Conservation (phyloP, 1,140 invertebrate species). For the Anthonomus grandis region DNA sequence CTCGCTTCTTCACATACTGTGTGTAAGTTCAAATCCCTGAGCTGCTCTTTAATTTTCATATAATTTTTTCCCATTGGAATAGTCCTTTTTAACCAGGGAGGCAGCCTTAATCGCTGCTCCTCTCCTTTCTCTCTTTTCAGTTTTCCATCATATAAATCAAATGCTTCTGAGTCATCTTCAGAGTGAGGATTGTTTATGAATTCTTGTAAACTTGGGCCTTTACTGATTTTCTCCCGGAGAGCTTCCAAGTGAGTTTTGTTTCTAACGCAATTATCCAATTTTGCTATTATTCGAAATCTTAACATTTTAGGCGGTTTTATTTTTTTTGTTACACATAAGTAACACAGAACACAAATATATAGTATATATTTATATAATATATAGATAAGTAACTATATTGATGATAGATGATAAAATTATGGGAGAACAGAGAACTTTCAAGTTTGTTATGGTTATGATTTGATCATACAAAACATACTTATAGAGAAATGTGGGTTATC, state of each 20-base stretch:
- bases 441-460: too few relatives aligned
- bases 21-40: constrained; percentile 85
- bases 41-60: constrained; percentile 78
- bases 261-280: too few relatives aligned
- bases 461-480: too few relatives aligned
- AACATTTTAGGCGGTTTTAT: too few relatives aligned
- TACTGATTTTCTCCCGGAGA: constrained; percentile 55
- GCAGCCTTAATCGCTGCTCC: constrained; percentile 76
- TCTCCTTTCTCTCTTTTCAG: constrained; percentile 83
- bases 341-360: too few relatives aligned
- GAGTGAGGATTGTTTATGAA: constrained; percentile 55
- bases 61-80: constrained; percentile 90
- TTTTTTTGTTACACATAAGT: too few relatives aligned
- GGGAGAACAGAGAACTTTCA: too few relatives aligned
- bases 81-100: constrained; percentile 95
- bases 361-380: too few relatives aligned
- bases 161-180: constrained; percentile 55
- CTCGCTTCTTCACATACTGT: constrained; percentile 99
- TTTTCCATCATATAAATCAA: constrained; percentile 73
- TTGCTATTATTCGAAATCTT: too few relatives aligned
- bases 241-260: constrained; percentile 44
- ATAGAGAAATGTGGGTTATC: too few relatives aligned
- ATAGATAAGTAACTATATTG: too few relatives aligned
- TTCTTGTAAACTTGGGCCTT: constrained; percentile 62
- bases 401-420: too few relatives aligned